Conservation (phyloP, 2,888 invertebrate species). For the Eurytoma adleriae region DNA sequence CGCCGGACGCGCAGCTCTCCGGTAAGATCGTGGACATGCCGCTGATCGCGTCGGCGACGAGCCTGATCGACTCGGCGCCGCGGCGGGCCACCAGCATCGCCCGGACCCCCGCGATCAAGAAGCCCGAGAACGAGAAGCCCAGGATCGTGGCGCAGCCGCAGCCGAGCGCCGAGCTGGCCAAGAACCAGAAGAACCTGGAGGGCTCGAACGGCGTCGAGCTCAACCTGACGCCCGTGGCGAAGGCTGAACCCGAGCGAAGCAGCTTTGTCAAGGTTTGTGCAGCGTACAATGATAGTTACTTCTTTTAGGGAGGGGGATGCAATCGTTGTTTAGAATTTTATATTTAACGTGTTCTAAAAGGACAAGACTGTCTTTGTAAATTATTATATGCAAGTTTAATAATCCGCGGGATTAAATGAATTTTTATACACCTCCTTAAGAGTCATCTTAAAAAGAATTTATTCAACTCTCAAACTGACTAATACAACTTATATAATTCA, state of each 20-base stretch:
- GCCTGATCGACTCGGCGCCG: conserved; percentile 53
- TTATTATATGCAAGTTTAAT: no score
- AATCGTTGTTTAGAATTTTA: no score
- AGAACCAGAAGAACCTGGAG: conserved; percentile 54
- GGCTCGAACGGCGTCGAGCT: conserved; percentile 61
- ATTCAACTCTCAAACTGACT: no score
- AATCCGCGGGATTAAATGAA: no score
- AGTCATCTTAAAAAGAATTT: no score
- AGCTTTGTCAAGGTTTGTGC: conserved; percentile 56
- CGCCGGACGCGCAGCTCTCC: conserved; percentile 45
- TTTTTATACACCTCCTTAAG: no score
- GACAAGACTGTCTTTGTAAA: no score
- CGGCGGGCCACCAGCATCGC: conserved; percentile 66
- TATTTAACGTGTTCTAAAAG: no score
- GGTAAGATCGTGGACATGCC: conserved; percentile 74
- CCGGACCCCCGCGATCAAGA: conserved; percentile 67
- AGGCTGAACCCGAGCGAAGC: no score
- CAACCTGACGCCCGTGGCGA: conserved; percentile 63
- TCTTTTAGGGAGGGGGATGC: no score
- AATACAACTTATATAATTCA: no score
- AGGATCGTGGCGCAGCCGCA: conserved; percentile 60
- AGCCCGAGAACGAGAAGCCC: conserved; percentile 68
- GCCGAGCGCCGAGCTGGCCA: conserved; percentile 53
- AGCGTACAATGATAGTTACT: conserved; percentile 51
- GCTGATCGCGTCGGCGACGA: conserved; percentile 70